Base-by-base conservation (phyloP, 1,140 invertebrate species). In the Macrocentrus cingulum region DNA sequence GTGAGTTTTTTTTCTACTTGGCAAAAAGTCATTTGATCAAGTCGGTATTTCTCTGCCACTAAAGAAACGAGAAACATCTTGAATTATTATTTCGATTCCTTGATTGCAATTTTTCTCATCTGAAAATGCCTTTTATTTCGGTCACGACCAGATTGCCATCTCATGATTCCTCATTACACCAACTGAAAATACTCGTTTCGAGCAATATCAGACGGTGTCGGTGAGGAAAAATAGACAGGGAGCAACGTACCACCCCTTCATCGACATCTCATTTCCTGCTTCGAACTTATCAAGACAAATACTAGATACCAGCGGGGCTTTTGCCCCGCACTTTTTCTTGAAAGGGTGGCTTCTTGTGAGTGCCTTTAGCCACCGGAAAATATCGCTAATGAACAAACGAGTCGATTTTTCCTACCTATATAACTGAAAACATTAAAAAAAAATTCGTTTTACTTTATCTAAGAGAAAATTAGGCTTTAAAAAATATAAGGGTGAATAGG, bases 251-350 rank as follows among this genome's bases (percentile, higher is more conserved):
- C 49, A 51, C 19, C 46, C 19, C 36, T 46, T 45, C 56, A 59
- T 62, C 56, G 61, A 59, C 61, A 52, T 62, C 56, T 59, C 61
- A 62, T 62, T 62, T 62, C 52, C 56, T 62, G 52, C 52, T 53
- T 54, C 45, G 48, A 59, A 62, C 52, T 62, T 62, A 59, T 59
- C 56, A 56, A 59, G 56, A 59, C 56, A 62, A 62, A 62, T 56
- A 62, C 44, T 52, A 22, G 15, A 19, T n/a, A n/a, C n/a, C n/a
- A 13, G 25, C 13, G 6, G 19, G 36, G 22, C 34, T 57, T 20
- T 25, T 15, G 39, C 23, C 34, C 41, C n/a, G n/a, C n/a, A 39
- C n/a, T 32, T 51, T 16, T 15, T 11, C 32, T 29, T 49, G n/a
- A n/a, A n/a, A n/a, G n/a, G 13, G 11, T 20, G 41, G 29, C 19